Evolutionary conservation across 1,140 invertebrate species (phyloP).

Genomic region (Papilio xuthus): DNA sequence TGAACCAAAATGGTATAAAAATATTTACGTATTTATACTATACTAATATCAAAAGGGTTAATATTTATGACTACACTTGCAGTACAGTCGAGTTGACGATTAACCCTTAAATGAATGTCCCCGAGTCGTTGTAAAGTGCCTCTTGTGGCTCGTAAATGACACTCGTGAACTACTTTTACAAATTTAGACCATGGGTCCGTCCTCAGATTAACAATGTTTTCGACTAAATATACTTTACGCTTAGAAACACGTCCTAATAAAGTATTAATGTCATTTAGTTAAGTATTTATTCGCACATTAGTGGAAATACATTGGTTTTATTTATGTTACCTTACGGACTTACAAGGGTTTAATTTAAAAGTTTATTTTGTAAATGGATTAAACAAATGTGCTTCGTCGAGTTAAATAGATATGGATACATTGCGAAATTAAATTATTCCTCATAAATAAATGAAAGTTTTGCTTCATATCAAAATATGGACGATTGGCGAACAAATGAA

Average conservation of each 20-base stretch:
- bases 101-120: slow-evolving; percentile 69
- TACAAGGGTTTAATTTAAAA: too few relatives aligned
- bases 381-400: too few relatives aligned
- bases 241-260: neutral
- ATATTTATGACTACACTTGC: slow-evolving; percentile 70
- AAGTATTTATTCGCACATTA: slow-evolving; percentile 2
- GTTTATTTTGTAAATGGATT: too few relatives aligned
- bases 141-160: slow-evolving; percentile 64
- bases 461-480: neutral
- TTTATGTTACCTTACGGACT: too few relatives aligned
- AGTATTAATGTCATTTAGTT: neutral
- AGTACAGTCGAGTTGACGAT: slow-evolving; percentile 59
- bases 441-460: too few relatives aligned
- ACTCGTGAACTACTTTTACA: slow-evolving; percentile 55
- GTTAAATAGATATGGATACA: too few relatives aligned
- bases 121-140: slow-evolving; percentile 62
- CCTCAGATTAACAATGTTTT: slow-evolving; percentile 30
- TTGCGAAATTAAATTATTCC: too few relatives aligned
- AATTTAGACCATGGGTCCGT: slow-evolving; percentile 40
- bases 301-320: neutral
- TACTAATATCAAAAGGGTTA: slow-evolving; percentile 42
- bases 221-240: neutral
- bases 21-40: neutral
- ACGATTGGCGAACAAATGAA: slow-evolving; percentile 6
- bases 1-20: neutral